Conservation (phyloP, 64 coral and sea anemone species). For the Actinia equina region DNA sequence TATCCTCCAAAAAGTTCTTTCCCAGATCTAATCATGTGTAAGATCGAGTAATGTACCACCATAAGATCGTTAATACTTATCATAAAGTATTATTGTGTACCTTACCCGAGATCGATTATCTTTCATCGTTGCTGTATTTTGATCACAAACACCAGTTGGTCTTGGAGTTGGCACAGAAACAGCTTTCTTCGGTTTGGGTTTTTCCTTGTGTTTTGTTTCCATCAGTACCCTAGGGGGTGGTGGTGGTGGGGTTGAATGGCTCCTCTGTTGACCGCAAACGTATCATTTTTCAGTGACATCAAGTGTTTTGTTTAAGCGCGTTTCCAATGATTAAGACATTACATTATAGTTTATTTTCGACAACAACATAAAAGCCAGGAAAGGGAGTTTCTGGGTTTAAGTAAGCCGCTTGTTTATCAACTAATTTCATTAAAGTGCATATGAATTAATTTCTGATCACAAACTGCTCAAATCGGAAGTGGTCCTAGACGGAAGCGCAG, state of each 20-base stretch:
- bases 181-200: neutral
- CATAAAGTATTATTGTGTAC: no score
- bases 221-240: neutral
- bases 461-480: neutral
- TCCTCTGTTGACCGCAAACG: neutral
- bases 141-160: neutral
- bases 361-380: neutral
- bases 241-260: slow-evolving; percentile 7
- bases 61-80: no score
- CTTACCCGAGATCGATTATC: neutral
- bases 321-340: no score
- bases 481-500: neutral
- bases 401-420: neutral
- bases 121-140: neutral
- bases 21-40: no score
- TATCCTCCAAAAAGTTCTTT: no score
- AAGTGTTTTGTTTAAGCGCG: neutral
- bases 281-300: no score
- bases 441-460: neutral
- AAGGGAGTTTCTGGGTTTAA: neutral
- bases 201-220: neutral
- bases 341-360: neutral
- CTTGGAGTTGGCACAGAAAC: neutral
- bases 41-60: no score
- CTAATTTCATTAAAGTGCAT: no score